Base-by-base conservation (phyloP, 1,140 invertebrate species). In the Popillia japonica region DNA sequence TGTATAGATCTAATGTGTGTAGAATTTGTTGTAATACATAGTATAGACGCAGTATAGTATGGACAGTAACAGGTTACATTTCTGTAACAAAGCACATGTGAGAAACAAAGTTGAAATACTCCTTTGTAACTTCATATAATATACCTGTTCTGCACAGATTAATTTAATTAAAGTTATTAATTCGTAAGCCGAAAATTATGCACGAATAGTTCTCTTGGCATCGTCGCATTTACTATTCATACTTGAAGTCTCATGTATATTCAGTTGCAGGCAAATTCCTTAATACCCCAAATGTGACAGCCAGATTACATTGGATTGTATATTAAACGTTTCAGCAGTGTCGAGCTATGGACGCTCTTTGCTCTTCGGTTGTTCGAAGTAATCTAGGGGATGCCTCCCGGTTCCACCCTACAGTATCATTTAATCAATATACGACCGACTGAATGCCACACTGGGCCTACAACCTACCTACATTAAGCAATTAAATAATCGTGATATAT, bases 141-240 rank as follows among this genome's bases (percentile, higher is more conserved):
- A 34, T 34, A 34, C 27, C 27, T 34, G 27, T 4, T 34, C 27
- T 34, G 27, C 27, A 2, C 27, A n/a, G 48, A 55, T 14, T n/a
- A 55, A 55, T 55, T 55, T 55, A 55, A 55, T 55, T 55, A 55
- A 55, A 55, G 14, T 55, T 55, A 55, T 55, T 17, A 55, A n/a
- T 55, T 55, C 48, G 48, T 55, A n/a, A 68, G 22, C 22, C 61
- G 61, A 68, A 34, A 68, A 68, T 68, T 68, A 68, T 68, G 61
- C 61, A 34, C 61, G 61, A 14, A 55, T 68, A 68, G 20, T 34
- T 68, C 61, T 22, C 61, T 23, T 27, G 20, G 14, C 17, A 23
- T 23, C 61, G 20, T 20, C 61, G n/a, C 27, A 22, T 68, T 68
- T 14, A 68, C 27, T 68, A 68, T 68, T 68, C 61, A 68, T 68